Conservation (phyloP, 2,797 vertebrate genomes). For the Bucorvus abyssinicus region DNA sequence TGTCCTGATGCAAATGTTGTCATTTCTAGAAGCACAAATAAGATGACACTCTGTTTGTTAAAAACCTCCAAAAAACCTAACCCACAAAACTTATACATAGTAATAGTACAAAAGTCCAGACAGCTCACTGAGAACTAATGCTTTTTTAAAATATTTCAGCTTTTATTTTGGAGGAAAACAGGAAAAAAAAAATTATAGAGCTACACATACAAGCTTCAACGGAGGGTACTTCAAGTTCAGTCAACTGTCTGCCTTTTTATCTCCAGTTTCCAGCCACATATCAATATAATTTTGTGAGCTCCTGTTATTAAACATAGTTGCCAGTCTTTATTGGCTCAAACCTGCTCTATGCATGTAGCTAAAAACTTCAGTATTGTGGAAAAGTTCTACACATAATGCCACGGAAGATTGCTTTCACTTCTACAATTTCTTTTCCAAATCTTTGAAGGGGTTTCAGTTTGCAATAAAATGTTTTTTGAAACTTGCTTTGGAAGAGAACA, state of each 20-base stretch:
- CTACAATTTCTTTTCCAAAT: not conserved
- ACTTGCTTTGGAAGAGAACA: not conserved
- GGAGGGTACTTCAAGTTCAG: not conserved
- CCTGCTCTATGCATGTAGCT: not conserved
- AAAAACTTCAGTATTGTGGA: not conserved
- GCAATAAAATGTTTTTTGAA: not conserved
- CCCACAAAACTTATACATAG: accelerated
- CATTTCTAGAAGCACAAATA: not conserved
- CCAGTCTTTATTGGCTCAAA: not conserved
- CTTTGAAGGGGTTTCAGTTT: not conserved
- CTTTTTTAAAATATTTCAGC: not conserved
- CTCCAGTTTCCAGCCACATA: not conserved
- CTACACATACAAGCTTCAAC: not conserved
- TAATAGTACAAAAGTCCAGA: not conserved
- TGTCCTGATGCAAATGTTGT: not conserved
- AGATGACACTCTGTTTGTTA: accelerated
- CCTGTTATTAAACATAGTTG: not conserved
- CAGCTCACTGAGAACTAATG: not conserved
- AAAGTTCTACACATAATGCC: not conserved
- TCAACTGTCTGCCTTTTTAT: not conserved
- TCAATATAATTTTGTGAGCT: not conserved
- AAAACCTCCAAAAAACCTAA: not conserved
- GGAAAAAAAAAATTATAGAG: not conserved
- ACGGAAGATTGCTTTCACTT: not conserved
- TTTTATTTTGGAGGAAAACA: not conserved